A percentile compares a stretch with the other conserved stretches of the same genome.
phyloP scores from a whole-genome alignment of 2,888 invertebrate species.

The Drosophila barbarae region DNA sequence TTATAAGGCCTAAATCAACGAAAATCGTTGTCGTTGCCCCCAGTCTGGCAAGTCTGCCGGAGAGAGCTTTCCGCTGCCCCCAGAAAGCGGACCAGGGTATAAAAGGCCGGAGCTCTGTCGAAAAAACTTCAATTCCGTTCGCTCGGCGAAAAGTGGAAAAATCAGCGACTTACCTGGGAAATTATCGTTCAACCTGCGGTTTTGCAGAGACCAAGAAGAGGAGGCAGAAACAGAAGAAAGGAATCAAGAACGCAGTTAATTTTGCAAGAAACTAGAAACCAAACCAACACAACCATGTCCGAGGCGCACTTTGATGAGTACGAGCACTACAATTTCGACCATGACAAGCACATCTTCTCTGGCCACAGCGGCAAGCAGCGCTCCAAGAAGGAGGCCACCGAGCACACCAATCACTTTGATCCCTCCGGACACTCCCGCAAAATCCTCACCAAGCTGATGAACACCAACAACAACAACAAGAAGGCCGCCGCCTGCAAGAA shows the following conservation, averaged over 20 bases:
- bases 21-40: too few species aligned
- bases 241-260: conserved; percentile 16
- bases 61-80: conserved; percentile 1
- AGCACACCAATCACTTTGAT: conserved; percentile 94
- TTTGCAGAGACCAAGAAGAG: conserved; percentile 22
- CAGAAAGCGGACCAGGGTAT: conserved; percentile 28
- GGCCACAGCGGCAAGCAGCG: conserved; percentile 96
- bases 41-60: conserved; percentile 24
- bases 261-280: conserved; percentile 11
- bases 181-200: conserved; percentile 7
- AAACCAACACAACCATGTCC: conserved; percentile 85
- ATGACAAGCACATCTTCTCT: conserved; percentile 92
- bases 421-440: conserved; percentile 96
- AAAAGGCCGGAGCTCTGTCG: conserved; percentile 8
- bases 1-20: not conserved
- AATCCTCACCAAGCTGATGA: conserved; percentile 90
- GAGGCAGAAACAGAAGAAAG: conserved; percentile 18
- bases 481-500: conserved; percentile 79
- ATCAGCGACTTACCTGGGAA: conserved; percentile 1
- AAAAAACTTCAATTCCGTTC: conserved; percentile 33
- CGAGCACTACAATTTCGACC: conserved; percentile 96
- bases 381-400: conserved; percentile 91
- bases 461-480: conserved; percentile 89
- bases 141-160: conserved; percentile 77
- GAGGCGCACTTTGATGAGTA: conserved; percentile 92